Conservation (phyloP, 2,113 vertebrate species). For the Rhinoderma darwinii region DNA sequence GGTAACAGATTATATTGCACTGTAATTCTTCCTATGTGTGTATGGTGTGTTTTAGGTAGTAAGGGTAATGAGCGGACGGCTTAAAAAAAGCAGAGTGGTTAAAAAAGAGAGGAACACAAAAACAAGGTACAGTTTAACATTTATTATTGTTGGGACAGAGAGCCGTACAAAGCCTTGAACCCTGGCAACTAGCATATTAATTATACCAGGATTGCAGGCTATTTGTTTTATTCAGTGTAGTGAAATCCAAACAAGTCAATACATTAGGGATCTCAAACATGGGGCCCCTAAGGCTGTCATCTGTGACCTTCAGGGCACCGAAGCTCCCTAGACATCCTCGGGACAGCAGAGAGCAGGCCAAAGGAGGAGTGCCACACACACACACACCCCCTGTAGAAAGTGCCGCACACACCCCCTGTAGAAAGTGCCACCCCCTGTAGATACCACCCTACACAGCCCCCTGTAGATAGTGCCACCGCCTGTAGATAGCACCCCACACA, state of each 20-base stretch:
- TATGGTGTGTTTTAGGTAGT: background rate
- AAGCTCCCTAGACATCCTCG: too few species aligned
- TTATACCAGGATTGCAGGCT: background rate
- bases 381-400: too few species aligned
- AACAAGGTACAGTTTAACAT: background rate
- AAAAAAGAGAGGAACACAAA: background rate
- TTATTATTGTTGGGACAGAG: background rate
- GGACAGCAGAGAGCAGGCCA: too few species aligned
- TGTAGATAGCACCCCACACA: too few species aligned
- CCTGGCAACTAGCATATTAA: background rate
- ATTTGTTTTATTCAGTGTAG: background rate
- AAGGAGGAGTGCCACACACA: too few species aligned
- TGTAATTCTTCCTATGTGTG: conserved; percentile 35
- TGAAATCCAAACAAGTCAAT: background rate
- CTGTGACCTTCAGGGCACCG: too few species aligned
- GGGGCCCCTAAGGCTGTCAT: too few species aligned
- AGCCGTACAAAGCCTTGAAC: background rate
- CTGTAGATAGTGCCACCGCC: too few species aligned
- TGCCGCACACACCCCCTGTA: too few species aligned
- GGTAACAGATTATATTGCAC: conserved; percentile 40
- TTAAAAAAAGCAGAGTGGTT: background rate
- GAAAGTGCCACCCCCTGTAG: too few species aligned
- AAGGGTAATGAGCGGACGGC: conserved; percentile 16
- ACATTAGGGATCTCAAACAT: too few species aligned
- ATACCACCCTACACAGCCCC: too few species aligned